Percentiles rank a stretch among this genome's conserved stretches.
phyloP scores from a whole-genome alignment of 30 jellyfish, hydroid and myxozoan genomes.

The Hydra vulgaris region DNA sequence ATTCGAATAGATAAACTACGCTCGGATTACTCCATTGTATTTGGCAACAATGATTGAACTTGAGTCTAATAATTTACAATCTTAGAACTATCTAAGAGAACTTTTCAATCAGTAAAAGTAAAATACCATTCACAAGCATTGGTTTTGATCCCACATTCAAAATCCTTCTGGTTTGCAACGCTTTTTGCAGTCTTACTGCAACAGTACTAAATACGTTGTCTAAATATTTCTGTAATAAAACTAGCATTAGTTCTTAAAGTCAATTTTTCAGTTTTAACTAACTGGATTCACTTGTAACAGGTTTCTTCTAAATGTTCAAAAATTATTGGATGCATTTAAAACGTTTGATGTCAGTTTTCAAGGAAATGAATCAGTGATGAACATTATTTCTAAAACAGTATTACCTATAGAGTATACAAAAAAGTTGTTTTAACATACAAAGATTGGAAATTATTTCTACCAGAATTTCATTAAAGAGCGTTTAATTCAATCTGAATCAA shows the following conservation, averaged over 20 bases:
- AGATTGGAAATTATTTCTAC: neutral
- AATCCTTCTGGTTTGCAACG: constrained; percentile 28
- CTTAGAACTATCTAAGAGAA: constrained; percentile 2
- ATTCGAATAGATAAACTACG: neutral
- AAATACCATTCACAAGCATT: too few relatives aligned
- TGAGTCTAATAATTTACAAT: neutral
- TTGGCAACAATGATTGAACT: constrained; percentile 2
- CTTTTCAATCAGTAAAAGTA: constrained; percentile 12
- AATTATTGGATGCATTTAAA: neutral
- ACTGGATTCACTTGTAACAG: neutral
- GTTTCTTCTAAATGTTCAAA: neutral
- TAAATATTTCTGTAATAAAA: neutral
- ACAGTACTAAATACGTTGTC: constrained; percentile 20
- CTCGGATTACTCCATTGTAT: too few relatives aligned
- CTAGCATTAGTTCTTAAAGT: neutral
- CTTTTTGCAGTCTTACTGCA: constrained; percentile 14
- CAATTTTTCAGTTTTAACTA: constrained; percentile 8
- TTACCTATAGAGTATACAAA: neutral
- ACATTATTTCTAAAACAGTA: constrained; percentile 1
- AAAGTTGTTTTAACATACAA: neutral
- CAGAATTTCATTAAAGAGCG: neutral
- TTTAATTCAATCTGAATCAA: neutral
- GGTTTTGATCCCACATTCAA: constrained; percentile 20
- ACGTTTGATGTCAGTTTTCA: neutral
- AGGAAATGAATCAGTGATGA: neutral